Evolutionary conservation across 2,113 vertebrate species (phyloP).

Genomic region (Saccopteryx bilineata): DNA sequence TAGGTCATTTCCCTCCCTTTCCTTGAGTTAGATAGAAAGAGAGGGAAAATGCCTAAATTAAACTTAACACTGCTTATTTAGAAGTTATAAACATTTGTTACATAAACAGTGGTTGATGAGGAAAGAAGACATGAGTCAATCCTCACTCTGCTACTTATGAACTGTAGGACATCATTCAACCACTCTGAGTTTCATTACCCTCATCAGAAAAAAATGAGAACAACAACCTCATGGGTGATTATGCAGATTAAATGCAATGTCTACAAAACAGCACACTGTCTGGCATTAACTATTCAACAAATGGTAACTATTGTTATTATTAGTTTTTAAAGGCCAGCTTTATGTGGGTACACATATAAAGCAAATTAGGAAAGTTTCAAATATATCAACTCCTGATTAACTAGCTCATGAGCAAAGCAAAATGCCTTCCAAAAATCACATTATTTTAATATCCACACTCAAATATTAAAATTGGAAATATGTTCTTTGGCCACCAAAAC

Average conservation of each 20-base stretch:
- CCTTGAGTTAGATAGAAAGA: background rate
- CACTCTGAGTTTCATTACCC: background rate
- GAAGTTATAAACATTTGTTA: background rate
- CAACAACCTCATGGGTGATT: background rate
- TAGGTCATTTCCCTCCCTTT: background rate
- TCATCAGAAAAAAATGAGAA: slow-evolving; percentile 25
- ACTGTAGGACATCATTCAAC: background rate
- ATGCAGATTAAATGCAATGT: slow-evolving; percentile 46
- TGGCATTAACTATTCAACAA: background rate
- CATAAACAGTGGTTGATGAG: background rate
- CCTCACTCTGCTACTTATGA: background rate
- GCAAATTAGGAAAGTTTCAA: slow-evolving; percentile 42
- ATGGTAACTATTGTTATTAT: background rate
- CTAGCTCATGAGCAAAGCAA: slow-evolving; percentile 14
- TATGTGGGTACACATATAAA: background rate
- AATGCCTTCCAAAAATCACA: slow-evolving; percentile 11
- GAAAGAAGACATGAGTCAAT: background rate
- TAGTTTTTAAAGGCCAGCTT: background rate
- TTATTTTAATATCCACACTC: background rate
- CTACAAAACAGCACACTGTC: slow-evolving; percentile 13
- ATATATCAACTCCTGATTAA: background rate
- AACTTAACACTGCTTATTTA: background rate
- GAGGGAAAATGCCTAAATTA: background rate
- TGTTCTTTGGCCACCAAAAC: background rate
- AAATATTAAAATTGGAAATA: slow-evolving; percentile 24